phyloP scores from a whole-genome alignment of 2,797 vertebrate genomes.

The Anisognathus igniventris region DNA sequence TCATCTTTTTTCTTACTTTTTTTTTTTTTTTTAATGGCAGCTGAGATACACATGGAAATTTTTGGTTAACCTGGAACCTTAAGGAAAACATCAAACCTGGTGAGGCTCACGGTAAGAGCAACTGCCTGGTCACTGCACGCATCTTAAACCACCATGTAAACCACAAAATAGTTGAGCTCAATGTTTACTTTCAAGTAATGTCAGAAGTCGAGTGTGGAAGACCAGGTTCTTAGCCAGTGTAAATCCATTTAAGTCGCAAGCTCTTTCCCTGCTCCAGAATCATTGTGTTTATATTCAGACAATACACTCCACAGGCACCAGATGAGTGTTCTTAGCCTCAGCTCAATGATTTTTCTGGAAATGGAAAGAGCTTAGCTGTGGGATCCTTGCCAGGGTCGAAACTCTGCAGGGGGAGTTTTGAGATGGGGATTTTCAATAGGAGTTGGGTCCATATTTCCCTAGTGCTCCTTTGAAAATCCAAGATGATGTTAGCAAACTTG shows the following conservation, averaged over 20 bases:
- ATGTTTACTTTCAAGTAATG: constrained; percentile 69
- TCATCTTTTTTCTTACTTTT: not conserved
- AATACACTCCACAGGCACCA: constrained; percentile 60
- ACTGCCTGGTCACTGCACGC: not conserved
- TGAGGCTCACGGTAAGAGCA: not conserved
- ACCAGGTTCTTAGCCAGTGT: constrained; percentile 33
- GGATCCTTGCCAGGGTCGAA: constrained; percentile 61
- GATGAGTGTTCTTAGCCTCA: constrained; percentile 70
- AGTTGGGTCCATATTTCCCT: not conserved
- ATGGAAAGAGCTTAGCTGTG: constrained; percentile 62
- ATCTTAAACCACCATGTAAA: not conserved
- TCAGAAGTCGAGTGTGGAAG: constrained; percentile 60
- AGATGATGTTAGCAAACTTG: not conserved
- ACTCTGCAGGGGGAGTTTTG: not conserved
- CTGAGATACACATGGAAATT: not conserved
- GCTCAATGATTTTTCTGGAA: constrained; percentile 71
- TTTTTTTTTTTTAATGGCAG: not conserved
- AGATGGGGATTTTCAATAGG: constrained; percentile 6
- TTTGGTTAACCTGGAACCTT: constrained; percentile 31
- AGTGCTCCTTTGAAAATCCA: not conserved
- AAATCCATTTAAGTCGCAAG: constrained; percentile 23
- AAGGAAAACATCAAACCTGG: constrained; percentile 9
- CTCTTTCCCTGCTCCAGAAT: constrained; percentile 46
- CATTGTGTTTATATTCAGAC: constrained; percentile 68
- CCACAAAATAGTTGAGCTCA: constrained; percentile 3